Evolutionary conservation across 2,797 vertebrate genomes (phyloP), one percentile per base, ranked within the genome.

Genomic region (Myotis planiceps): DNA sequence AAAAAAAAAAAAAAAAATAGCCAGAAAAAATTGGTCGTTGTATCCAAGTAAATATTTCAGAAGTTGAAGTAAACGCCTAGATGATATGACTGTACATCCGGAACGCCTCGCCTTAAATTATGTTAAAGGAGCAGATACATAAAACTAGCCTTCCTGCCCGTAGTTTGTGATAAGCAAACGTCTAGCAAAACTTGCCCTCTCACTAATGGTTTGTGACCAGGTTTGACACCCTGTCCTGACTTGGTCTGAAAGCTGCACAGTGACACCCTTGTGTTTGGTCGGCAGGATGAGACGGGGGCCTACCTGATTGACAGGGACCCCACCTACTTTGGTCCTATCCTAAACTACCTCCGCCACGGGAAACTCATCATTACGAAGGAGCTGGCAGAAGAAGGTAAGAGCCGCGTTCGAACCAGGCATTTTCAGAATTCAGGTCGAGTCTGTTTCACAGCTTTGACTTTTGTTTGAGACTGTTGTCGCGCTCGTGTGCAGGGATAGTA

Each of bases 351-450:
- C 96, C 99, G 99, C 37, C 99, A 99, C 0, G 99, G 99, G 92
- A 99, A 99, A 97, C 99, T 99, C 96, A 99, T 99, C 98, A 99
- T 99, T 96, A 99, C 99, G 94, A 99, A 99, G 98, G 99, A 99
- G 92, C 97, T 99, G 92, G 99, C 99, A 16, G 99, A 99, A 94
- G 99, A 99, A 99, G 99, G 99, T 99, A 97, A 98, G 98, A 88
- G 29, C 23, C 1, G 1, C 47, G 19, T 87, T 45, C 71, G 55
- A 32, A 15, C 3, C 47, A 29, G 68, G 4, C 45, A 9, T 90
- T 87, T 93, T 55, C 25, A 47, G 8, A 66, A 51, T 55, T 84
- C 19, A 63, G 53, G 51, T 25, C 2, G 1, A 12, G 21, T 74
- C 58, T 81, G 32, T 45, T 58, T 55, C 39, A 6, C 34, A 55